Evolutionary conservation across 2,113 vertebrate species (phyloP).

Genomic region (Hippolais icterina): DNA sequence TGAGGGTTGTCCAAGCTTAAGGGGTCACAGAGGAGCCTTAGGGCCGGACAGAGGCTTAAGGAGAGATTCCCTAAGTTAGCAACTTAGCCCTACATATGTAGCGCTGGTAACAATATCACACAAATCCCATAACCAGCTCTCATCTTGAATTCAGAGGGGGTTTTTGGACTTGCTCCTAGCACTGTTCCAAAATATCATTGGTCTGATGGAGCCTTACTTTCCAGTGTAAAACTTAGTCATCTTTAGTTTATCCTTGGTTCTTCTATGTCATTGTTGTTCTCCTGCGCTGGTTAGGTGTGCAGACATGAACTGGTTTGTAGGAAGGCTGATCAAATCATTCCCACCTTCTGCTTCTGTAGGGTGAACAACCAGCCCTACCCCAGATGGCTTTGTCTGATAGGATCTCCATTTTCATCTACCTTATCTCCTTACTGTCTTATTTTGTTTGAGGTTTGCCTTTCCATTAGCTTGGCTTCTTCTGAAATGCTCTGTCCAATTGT

Average conservation of each 20-base stretch:
- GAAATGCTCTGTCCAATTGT: not conserved
- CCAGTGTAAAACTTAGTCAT: not conserved
- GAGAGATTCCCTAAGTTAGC: not conserved
- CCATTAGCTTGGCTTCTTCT: not conserved
- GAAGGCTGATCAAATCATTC: not conserved
- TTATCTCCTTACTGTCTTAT: not conserved
- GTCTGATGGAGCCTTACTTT: not conserved
- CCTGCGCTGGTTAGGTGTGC: not conserved
- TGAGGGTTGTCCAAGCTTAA: not conserved
- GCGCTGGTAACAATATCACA: not conserved
- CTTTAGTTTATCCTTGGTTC: not conserved
- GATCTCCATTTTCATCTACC: not conserved
- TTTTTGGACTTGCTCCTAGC: not conserved
- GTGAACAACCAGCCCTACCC: not conserved
- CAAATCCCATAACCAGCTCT: not conserved
- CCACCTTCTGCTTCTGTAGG: rapidly evolving
- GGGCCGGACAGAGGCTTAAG: not conserved
- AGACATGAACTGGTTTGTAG: not conserved
- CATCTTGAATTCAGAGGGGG: not conserved
- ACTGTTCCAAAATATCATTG: not conserved
- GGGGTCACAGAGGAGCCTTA: not conserved
- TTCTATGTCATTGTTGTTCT: not conserved
- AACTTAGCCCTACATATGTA: rapidly evolving
- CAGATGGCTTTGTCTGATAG: not conserved
- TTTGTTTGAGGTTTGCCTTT: not conserved